Percentiles rank a stretch among this genome's conserved stretches.
Conservation (phyloP, 35 echinoderm and acorn worm genomes). For the Ophiothrix spiculata region DNA sequence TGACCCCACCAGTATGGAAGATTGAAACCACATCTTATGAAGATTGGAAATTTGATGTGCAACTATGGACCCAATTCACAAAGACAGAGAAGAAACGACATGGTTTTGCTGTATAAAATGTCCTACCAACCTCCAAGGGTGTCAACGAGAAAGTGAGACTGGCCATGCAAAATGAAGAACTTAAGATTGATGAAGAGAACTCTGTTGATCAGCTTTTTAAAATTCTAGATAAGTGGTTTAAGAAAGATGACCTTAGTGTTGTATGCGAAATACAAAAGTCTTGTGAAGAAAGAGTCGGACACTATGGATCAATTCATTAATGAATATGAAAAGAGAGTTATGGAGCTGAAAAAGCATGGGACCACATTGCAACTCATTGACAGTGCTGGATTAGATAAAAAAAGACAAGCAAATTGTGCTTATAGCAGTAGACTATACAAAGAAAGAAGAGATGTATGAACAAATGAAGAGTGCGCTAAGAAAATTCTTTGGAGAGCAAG, state of each 20-base stretch:
- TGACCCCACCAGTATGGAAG: conserved; percentile 36
- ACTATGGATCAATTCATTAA: conserved; percentile 3
- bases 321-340: too few relatives aligned
- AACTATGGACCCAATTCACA: conserved; percentile 10
- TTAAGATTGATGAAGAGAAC: neutral
- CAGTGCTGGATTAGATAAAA: conserved; percentile 53
- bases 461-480: conserved; percentile 19
- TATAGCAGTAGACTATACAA: conserved; percentile 9
- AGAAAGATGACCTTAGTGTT: neutral
- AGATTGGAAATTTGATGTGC: conserved; percentile 27
- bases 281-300: neutral
- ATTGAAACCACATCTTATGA: conserved; percentile 21
- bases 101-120: conserved; percentile 12
- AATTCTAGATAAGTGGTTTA: conserved; percentile 19
- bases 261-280: conserved; percentile 4
- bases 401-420: conserved; percentile 47
- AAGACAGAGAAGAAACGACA: conserved; percentile 16
- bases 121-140: neutral
- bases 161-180: conserved; percentile 26
- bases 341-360: too few relatives aligned
- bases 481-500: conserved; percentile 27
- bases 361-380: conserved; percentile 35
- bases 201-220: neutral
- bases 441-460: conserved; percentile 1
- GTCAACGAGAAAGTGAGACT: conserved; percentile 27